Evolutionary conservation across 2,113 vertebrate genomes (phyloP).

Genomic region (Manacus vitellinus): DNA sequence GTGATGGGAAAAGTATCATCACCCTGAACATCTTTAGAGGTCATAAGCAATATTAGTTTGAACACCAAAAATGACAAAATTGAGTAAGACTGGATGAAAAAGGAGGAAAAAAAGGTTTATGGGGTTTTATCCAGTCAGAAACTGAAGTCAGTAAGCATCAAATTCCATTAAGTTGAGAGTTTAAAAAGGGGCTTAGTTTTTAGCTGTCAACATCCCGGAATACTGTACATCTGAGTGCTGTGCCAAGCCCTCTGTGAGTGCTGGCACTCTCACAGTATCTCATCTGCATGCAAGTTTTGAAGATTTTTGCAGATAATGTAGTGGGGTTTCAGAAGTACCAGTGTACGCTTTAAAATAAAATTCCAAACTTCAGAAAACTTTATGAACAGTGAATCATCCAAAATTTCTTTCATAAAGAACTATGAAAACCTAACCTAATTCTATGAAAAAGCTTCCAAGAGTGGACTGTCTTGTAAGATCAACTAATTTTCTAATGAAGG

Average conservation of each 20-base stretch:
- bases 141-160: not conserved
- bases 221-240: not conserved
- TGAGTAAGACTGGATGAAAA: not conserved
- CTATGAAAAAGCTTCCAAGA: not conserved
- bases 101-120: not conserved
- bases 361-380: not conserved
- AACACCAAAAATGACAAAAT: conserved; percentile 42
- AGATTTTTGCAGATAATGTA: not conserved
- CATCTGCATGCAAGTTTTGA: not conserved
- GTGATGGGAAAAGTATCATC: not conserved
- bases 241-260: not conserved
- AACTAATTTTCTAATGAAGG: not conserved
- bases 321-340: not conserved
- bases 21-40: conserved; percentile 10
- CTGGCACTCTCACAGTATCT: not conserved
- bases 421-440: not conserved
- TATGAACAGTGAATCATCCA: not conserved
- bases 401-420: not conserved
- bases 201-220: not conserved
- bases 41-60: not conserved
- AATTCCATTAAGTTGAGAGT: not conserved
- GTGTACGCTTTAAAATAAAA: not conserved
- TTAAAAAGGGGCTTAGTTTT: not conserved
- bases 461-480: not conserved
- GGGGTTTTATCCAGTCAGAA: not conserved